Conservation (phyloP, 1,140 invertebrate genomes). For the Drosophila ficusphila region DNA sequence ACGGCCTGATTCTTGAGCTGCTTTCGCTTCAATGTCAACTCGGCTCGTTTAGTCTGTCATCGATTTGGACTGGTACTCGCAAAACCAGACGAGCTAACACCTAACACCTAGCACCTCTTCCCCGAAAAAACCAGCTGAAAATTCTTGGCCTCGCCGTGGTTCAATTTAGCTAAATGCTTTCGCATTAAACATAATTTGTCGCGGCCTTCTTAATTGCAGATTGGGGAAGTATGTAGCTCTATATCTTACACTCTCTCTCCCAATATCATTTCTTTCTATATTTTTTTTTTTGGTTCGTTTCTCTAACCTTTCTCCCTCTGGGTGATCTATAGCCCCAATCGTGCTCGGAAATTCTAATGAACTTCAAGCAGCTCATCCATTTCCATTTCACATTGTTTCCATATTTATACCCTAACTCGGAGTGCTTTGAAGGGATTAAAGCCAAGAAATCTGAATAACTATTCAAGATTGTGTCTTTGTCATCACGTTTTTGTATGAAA, state of each 20-base stretch:
- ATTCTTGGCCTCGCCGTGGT: constrained; percentile 27
- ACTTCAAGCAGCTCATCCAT: constrained; percentile 32
- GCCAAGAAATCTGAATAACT: neutral
- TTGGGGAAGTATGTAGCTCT: constrained; percentile 12
- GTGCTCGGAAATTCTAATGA: constrained; percentile 61
- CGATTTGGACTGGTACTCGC: constrained; percentile 66
- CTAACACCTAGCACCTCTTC: constrained; percentile 22
- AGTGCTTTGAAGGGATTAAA: neutral
- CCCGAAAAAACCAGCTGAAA: constrained; percentile 40
- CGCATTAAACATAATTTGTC: constrained; percentile 57
- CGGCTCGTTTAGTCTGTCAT: constrained; percentile 65
- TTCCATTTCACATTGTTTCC: constrained; percentile 36
- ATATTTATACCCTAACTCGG: constrained; percentile 18
- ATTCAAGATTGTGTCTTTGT: neutral
- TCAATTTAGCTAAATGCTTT: constrained; percentile 56
- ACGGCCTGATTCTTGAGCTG: constrained; percentile 31
- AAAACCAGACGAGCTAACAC: constrained; percentile 45
- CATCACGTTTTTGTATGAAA: neutral
- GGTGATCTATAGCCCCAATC: constrained; percentile 40
- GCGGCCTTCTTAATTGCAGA: constrained; percentile 48
- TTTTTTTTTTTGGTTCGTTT: too few relatives aligned
- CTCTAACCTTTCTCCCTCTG: constrained; percentile 31
- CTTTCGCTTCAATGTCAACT: constrained; percentile 78
- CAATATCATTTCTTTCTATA: constrained; percentile 8
- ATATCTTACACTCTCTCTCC: constrained; percentile 17